Percentiles rank a stretch among this genome's conserved stretches.
Evolutionary conservation across 2,888 invertebrate genomes (phyloP).

Genomic region (Polydrusus pterygomalis): DNA sequence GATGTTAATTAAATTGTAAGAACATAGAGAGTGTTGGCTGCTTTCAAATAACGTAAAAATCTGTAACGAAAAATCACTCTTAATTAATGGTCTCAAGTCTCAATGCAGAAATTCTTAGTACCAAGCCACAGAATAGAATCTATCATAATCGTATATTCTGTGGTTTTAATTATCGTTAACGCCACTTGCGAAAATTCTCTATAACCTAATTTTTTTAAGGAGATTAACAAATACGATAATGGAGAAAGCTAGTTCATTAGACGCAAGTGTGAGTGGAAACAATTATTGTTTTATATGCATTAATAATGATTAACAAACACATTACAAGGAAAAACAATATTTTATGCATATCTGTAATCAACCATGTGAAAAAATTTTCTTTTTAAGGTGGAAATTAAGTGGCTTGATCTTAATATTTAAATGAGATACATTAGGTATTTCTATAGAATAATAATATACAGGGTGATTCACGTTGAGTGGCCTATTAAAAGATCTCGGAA

Average conservation of each 20-base stretch:
- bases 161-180: neutral
- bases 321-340: constrained; percentile 4
- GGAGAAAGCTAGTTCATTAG: constrained; percentile 20
- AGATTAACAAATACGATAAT: constrained; percentile 20
- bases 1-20: constrained; percentile 6
- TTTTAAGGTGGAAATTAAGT: neutral
- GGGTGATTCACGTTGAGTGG: no score
- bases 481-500: no score
- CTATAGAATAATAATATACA: no score
- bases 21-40: neutral
- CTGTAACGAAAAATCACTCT: no score
- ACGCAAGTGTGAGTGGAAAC: constrained; percentile 8
- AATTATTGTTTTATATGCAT: constrained; percentile 9
- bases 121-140: no score
- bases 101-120: no score
- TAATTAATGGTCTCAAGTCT: no score
- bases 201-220: constrained; percentile 18
- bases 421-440: no score
- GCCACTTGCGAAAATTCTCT: no score
- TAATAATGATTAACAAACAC: constrained; percentile 9
- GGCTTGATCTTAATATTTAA: no score
- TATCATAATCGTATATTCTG: no score
- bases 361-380: constrained; percentile 8
- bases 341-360: neutral
- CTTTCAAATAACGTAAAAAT: neutral